Percentiles rank a stretch among this genome's conserved stretches.
phyloP scores from a whole-genome alignment of 2,113 vertebrate species.

The Cisticola juncidis region DNA sequence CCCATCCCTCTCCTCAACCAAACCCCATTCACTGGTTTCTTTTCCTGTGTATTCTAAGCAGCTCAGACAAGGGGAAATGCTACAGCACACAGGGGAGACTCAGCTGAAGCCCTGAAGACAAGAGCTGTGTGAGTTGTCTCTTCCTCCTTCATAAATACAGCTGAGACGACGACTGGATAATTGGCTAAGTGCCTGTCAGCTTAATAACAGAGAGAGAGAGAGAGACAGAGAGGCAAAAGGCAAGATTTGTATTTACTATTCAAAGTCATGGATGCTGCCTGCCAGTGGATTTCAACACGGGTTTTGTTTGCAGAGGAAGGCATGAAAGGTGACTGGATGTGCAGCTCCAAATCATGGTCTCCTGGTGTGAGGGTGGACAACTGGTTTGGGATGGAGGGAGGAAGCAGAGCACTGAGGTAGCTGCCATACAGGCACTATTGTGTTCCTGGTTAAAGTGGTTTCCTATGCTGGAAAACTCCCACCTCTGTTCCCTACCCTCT shows the following conservation, averaged over 20 bases:
- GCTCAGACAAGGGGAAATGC: slow-evolving; percentile 15
- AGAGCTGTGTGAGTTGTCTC: slow-evolving; percentile 13
- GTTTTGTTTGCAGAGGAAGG: slow-evolving; percentile 17
- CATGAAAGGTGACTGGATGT: neutral
- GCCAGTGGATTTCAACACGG: slow-evolving; percentile 34
- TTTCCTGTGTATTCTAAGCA: neutral
- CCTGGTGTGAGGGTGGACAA: neutral
- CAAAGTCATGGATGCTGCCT: slow-evolving; percentile 43
- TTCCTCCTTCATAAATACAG: slow-evolving; percentile 64
- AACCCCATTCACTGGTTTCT: neutral
- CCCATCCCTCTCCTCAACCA: neutral
- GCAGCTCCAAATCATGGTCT: neutral
- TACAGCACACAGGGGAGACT: slow-evolving; percentile 32
- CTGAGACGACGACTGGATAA: slow-evolving; percentile 58
- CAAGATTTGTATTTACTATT: slow-evolving; percentile 49
- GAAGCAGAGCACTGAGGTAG: neutral
- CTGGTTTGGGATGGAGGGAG: neutral
- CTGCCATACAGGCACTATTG: neutral
- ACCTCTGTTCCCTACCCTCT: no score
- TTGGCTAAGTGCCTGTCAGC: slow-evolving; percentile 67
- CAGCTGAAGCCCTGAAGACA: slow-evolving; percentile 58
- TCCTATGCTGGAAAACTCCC: neutral
- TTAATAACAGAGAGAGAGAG: slow-evolving; percentile 37
- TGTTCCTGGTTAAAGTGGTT: neutral
- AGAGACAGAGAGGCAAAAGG: neutral